These are phyloP conservation scores for Lathronympha strigana DNA, from an alignment of 2,888 invertebrate species.

Conservation along the genomic window DNA sequence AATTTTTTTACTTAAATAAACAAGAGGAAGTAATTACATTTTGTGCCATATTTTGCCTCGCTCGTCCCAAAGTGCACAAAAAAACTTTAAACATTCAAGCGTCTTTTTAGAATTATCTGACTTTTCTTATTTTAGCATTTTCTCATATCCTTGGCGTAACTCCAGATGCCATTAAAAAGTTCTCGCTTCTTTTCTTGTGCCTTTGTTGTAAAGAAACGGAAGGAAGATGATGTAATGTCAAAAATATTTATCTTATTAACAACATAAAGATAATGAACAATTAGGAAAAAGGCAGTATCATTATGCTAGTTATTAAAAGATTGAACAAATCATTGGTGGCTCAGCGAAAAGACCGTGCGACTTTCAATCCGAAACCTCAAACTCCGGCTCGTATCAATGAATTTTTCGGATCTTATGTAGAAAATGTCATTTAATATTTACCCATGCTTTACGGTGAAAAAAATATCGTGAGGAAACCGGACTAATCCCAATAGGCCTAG, in stretches of 20 bases:
- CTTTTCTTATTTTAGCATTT: conserved; percentile 45
- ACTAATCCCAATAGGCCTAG: no score
- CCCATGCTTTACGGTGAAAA: no score
- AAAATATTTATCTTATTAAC: conserved; percentile 19
- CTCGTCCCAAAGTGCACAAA: conserved; percentile 46
- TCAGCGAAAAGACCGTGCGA: no score
- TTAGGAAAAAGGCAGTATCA: conserved; percentile 2
- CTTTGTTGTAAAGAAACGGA: conserved; percentile 46
- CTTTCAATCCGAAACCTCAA: no score
- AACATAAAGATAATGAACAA: conserved; percentile 8
- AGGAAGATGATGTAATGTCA: conserved; percentile 35
- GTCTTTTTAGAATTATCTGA: conserved; percentile 51
- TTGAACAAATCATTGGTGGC: no score
- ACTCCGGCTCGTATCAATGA: no score
- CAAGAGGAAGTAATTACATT: no score
- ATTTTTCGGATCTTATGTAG: no score
- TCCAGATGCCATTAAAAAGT: conserved; percentile 58
- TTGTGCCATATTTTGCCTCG: background rate
- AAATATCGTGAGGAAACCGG: no score
- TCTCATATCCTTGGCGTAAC: conserved; percentile 49
- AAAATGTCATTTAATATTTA: no score
- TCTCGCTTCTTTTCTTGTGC: conserved; percentile 50
- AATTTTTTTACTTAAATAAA: no score
- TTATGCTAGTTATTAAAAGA: background rate
- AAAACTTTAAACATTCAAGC: conserved; percentile 49